Base-by-base conservation (phyloP, 2,113 vertebrate genomes). In the Spheniscus mendiculus region DNA sequence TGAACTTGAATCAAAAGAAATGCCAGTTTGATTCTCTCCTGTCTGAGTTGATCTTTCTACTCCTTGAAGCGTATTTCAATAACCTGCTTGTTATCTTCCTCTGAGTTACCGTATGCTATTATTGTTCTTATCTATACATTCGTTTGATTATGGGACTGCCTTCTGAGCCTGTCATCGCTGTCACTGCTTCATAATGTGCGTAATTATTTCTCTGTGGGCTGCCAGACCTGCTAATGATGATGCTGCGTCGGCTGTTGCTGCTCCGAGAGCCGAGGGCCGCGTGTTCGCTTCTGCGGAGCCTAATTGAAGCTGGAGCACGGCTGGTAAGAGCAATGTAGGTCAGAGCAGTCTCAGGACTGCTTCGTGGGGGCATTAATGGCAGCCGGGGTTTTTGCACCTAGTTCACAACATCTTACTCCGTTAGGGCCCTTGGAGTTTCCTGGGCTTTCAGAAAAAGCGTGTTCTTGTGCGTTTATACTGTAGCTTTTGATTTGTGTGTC, bases 141-240 rank as follows among this genome's bases (percentile, higher is more conserved):
- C 66, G 6, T 61, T 76, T 34, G 42, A 91, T 95, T 93, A 73
- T 1, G 23, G 78, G 65, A 7, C 70, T 70, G 65, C 18, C 52
- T 85, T 50, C 74, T n/a, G 90, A 83, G 82, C 67, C 66, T 70
- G 79, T 58, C 77, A 49, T 16, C 1, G 0, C 55, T 13, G 42
- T 44, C 1, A 1, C 49, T 15, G 27, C 52, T 62, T 55, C 83
- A 67, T 32, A 94, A 92, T 15, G 76, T 19, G 5, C 0, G 0
- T 63, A 91, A 91, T 93, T 95, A 90, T 10, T 66, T 77, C 83
- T 93, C 84, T 20, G 30, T 19, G 70, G 87, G 76, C 87, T 58
- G 90, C 67, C 67, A 56, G 92, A 12, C 20, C 49, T 27, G 3
- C 89, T 97, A 95, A 94, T 50, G 97, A 91, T 50, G 97, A 90